phyloP scores from a whole-genome alignment of 2,113 vertebrate species.

The Chinchilla lanigera region DNA sequence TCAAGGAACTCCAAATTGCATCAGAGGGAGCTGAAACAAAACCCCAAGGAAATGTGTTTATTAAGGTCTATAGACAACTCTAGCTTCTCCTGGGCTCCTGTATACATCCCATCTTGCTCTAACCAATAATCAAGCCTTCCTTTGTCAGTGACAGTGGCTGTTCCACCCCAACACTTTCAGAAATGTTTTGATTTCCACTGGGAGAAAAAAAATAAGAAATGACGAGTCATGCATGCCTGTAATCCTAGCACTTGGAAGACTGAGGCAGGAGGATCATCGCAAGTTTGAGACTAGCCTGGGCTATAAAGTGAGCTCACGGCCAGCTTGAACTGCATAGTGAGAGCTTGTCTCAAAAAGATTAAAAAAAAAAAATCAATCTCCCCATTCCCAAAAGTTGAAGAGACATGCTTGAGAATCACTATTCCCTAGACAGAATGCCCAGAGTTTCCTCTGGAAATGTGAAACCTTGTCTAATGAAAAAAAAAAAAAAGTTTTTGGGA shows the following conservation, averaged over 20 bases:
- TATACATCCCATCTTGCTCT: neutral
- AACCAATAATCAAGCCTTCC: neutral
- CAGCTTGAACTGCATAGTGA: neutral
- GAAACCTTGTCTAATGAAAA: neutral
- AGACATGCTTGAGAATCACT: neutral
- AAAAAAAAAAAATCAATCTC: neutral
- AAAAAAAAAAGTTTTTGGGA: neutral
- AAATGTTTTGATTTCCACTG: neutral
- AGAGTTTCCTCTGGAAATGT: neutral
- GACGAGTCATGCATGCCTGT: neutral
- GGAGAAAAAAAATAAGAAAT: neutral
- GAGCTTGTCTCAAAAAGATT: neutral
- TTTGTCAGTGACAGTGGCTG: neutral
- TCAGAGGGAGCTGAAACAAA: slow-evolving; percentile 58
- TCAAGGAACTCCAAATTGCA: neutral
- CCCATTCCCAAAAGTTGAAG: neutral
- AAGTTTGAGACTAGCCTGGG: neutral
- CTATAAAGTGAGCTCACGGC: neutral
- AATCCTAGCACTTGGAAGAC: neutral
- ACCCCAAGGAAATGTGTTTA: neutral
- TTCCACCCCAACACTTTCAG: neutral
- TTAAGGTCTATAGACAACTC: neutral
- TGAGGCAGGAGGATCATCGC: neutral
- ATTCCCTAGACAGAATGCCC: neutral
- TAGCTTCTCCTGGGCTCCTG: neutral